These are phyloP conservation scores for Phaonia tiefii DNA, from an alignment of 2,888 invertebrate genomes.

Conservation along the genomic window DNA sequence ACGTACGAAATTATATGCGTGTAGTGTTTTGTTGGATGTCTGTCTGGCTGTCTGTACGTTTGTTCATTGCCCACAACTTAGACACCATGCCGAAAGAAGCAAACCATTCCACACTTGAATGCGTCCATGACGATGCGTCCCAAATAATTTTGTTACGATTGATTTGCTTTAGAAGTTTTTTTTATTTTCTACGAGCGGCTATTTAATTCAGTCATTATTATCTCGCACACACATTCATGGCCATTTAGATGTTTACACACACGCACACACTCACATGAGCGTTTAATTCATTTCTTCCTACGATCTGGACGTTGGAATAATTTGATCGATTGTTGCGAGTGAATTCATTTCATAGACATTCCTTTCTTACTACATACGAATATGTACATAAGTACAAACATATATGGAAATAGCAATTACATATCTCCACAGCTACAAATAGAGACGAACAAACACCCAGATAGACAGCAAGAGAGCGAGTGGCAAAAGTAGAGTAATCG, in stretches of 20 bases:
- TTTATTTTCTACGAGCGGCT: slow-evolving; percentile 31
- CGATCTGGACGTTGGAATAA: slow-evolving; percentile 37
- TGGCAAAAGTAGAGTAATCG: not conserved
- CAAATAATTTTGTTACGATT: slow-evolving; percentile 65
- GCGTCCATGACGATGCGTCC: slow-evolving; percentile 56
- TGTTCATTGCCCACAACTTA: slow-evolving; percentile 45
- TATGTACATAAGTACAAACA: too few relatives aligned
- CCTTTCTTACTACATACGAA: too few relatives aligned
- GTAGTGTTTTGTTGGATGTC: not conserved
- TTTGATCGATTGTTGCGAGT: slow-evolving; percentile 50
- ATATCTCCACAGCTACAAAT: not conserved
- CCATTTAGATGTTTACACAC: too few relatives aligned
- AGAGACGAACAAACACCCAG: not conserved
- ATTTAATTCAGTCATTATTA: slow-evolving; percentile 43
- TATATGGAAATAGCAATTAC: too few relatives aligned
- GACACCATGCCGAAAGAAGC: slow-evolving; percentile 19
- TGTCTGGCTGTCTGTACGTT: not conserved
- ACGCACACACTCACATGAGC: not conserved
- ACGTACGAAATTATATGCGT: not conserved
- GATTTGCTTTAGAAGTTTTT: slow-evolving; percentile 64
- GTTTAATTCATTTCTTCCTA: not conserved
- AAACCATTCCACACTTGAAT: slow-evolving; percentile 52
- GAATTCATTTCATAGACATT: not conserved
- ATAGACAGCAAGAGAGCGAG: not conserved
- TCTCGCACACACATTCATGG: not conserved